These are phyloP conservation scores for Homarus americanus DNA, from an alignment of 1,140 invertebrate genomes.

Conservation along the genomic window DNA sequence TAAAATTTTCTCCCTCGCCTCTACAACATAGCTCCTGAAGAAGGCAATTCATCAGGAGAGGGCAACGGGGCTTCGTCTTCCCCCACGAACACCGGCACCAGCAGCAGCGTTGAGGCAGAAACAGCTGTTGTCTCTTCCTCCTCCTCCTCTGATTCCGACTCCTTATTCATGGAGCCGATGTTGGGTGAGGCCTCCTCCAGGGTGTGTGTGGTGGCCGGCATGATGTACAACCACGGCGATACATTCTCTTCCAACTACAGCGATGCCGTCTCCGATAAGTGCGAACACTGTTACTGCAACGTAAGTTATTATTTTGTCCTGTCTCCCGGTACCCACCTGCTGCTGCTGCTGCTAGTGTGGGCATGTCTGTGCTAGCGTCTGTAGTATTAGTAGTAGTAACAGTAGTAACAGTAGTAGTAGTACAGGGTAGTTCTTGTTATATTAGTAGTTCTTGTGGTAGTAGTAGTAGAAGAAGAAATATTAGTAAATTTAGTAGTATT, in stretches of 20 bases:
- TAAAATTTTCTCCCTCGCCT: no score
- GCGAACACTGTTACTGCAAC: constrained; percentile 39
- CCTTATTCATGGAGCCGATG: not conserved
- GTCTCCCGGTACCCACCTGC: no score
- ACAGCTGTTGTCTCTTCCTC: not conserved
- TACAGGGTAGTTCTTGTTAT: not conserved
- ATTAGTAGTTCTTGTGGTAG: not conserved
- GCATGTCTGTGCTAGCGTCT: not conserved
- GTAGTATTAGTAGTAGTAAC: not conserved
- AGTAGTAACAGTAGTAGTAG: not conserved
- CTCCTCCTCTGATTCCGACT: constrained; percentile 1
- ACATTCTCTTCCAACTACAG: constrained; percentile 53
- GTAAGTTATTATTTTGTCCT: not conserved
- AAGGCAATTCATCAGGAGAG: not conserved
- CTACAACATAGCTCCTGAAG: not conserved
- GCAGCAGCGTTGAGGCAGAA: not conserved
- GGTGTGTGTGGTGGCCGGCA: constrained; percentile 48
- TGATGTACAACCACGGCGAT: constrained; percentile 51
- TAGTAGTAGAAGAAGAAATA: not conserved
- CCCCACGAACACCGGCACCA: not conserved
- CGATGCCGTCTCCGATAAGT: constrained; percentile 1
- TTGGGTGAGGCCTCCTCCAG: not conserved
- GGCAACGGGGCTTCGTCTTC: not conserved
- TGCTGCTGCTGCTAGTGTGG: no score
- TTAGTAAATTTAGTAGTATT: not conserved